Evolutionary conservation across 2,888 invertebrate species (phyloP).

Genomic region (Stenodera caucasica): DNA sequence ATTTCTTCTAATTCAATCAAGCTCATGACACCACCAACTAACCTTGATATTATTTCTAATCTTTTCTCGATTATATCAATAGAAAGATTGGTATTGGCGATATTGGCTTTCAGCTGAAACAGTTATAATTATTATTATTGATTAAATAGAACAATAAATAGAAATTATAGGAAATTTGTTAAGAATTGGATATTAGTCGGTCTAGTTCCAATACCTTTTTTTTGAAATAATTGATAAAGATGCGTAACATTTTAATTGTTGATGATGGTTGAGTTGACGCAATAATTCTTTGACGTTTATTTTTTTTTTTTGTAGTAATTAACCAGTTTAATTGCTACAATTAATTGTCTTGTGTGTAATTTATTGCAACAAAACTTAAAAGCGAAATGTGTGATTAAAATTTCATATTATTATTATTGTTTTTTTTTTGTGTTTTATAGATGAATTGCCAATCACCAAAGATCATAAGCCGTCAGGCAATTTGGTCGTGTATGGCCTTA

Average conservation of each 20-base stretch:
- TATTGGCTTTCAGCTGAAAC: conserved; percentile 11
- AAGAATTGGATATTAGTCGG: too few relatives aligned
- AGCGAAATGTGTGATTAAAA: not conserved
- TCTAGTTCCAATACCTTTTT: not conserved
- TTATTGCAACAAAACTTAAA: not conserved
- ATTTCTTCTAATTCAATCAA: conserved; percentile 4
- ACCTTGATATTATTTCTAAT: not conserved
- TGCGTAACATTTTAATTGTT: conserved; percentile 2
- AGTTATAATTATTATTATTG: not conserved
- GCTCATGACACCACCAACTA: not conserved
- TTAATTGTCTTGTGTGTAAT: conserved; percentile 1
- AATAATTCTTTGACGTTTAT: not conserved
- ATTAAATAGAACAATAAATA: too few relatives aligned
- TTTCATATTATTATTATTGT: not conserved
- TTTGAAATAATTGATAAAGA: not conserved
- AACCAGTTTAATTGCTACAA: conserved; percentile 6
- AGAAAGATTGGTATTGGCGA: not conserved
- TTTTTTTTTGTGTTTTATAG: conserved; percentile 42
- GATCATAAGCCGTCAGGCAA: conserved; percentile 51
- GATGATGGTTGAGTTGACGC: not conserved
- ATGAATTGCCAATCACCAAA: conserved; percentile 54
- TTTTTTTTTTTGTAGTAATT: not conserved
- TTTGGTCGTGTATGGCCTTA: conserved; percentile 53
- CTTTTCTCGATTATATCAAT: too few relatives aligned
- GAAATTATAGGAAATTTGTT: too few relatives aligned